Conservation (phyloP, 2,113 vertebrate species). For the Lophius piscatorius region DNA sequence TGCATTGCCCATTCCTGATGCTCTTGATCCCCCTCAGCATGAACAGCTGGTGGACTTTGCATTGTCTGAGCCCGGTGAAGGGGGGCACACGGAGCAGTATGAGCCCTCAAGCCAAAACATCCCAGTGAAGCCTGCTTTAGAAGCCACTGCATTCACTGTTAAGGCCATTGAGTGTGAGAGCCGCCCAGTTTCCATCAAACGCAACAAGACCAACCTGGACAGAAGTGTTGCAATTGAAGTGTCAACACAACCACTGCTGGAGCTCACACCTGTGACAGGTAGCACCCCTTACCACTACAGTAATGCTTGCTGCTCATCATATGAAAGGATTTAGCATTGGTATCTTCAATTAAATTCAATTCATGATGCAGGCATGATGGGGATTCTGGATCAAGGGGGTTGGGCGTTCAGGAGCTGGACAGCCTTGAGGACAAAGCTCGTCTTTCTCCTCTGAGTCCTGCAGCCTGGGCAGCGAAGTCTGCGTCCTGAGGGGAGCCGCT, state of each 20-base stretch:
- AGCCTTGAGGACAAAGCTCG: too few relatives aligned
- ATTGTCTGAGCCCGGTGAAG: conserved; percentile 56
- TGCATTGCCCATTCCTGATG: conserved; percentile 18
- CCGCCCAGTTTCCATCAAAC: conserved; percentile 68
- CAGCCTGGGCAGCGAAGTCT: too few relatives aligned
- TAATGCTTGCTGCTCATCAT: conserved; percentile 19
- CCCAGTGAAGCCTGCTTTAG: conserved; percentile 54
- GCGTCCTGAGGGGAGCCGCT: too few relatives aligned
- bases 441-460: too few relatives aligned
- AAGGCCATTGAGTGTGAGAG: conserved; percentile 65
- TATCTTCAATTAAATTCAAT: too few relatives aligned
- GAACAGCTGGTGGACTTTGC: conserved; percentile 52
- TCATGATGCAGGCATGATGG: too few relatives aligned
- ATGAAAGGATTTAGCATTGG: conserved; percentile 26
- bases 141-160: conserved; percentile 64
- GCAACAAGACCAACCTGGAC: conserved; percentile 55
- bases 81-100: conserved; percentile 24
- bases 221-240: conserved; percentile 76
- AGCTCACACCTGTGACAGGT: conserved; percentile 80
- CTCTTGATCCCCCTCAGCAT: conserved; percentile 59
- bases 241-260: conserved; percentile 77
- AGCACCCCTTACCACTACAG: conserved; percentile 25
- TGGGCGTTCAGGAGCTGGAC: too few relatives aligned
- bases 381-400: too few relatives aligned
- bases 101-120: conserved; percentile 32